Conservation (phyloP, 2,113 vertebrate genomes). For the Callospermophilus lateralis region DNA sequence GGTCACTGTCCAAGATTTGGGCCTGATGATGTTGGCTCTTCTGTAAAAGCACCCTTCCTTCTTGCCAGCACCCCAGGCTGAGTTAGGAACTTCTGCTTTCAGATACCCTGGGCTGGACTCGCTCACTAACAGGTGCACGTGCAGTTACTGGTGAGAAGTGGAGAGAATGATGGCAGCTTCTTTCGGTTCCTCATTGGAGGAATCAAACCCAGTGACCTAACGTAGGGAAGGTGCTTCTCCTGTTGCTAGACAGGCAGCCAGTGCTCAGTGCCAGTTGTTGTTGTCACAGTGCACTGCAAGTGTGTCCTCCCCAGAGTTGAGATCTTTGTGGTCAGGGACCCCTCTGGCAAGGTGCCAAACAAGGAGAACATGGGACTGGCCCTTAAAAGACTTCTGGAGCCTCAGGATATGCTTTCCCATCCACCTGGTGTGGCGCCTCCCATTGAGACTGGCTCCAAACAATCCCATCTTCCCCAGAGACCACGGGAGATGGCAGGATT, state of each 20-base stretch:
- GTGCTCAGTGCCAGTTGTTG: background rate
- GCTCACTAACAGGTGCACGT: background rate
- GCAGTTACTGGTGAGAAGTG: background rate
- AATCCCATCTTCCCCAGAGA: background rate
- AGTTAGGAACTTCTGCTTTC: background rate
- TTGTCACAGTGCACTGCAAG: background rate
- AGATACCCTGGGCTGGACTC: background rate
- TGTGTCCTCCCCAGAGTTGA: fast-evolving
- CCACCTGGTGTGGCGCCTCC: background rate
- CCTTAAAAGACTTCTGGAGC: background rate
- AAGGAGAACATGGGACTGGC: background rate
- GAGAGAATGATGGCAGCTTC: background rate
- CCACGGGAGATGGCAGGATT: background rate
- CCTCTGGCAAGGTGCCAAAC: background rate
- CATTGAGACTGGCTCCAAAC: background rate
- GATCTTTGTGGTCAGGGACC: background rate
- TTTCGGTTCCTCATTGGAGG: background rate
- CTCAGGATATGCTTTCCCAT: background rate
- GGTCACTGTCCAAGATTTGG: background rate
- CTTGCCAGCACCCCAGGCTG: background rate
- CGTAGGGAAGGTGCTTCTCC: background rate
- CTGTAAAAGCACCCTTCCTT: background rate
- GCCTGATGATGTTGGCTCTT: background rate
- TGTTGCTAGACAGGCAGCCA: background rate
- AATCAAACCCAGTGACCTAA: background rate